A percentile compares a stretch with the other conserved stretches of the same genome.
These are phyloP conservation scores for Drosophila novamexicana DNA, from an alignment of 1,140 invertebrate genomes.

Conservation along the genomic window DNA sequence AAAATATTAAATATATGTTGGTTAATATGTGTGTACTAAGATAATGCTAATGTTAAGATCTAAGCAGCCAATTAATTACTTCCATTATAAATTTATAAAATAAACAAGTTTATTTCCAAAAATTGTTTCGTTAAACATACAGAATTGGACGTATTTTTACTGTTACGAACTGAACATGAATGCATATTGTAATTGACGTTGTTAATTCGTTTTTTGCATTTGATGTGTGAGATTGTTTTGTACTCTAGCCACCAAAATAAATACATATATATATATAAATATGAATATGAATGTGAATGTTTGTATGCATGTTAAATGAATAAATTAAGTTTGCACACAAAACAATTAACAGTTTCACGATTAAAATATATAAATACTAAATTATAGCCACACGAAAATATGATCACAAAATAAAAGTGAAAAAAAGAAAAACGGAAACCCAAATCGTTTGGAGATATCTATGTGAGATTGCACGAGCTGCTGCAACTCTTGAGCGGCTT, in stretches of 20 bases:
- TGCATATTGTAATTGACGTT: slow-evolving; percentile 62
- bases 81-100: slow-evolving; percentile 68
- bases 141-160: slow-evolving; percentile 67
- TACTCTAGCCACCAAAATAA: slow-evolving; percentile 72
- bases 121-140: slow-evolving; percentile 44
- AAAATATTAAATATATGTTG: not conserved
- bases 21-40: slow-evolving; percentile 16
- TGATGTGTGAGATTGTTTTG: slow-evolving; percentile 73
- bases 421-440: slow-evolving; percentile 7
- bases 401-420: slow-evolving; percentile 68
- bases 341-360: slow-evolving; percentile 54
- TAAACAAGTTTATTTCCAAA: slow-evolving; percentile 74
- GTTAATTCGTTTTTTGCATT: slow-evolving; percentile 42
- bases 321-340: slow-evolving; percentile 53
- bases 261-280: slow-evolving; percentile 15
- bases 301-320: slow-evolving; percentile 56
- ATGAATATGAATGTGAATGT: slow-evolving; percentile 38
- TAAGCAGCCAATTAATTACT: slow-evolving; percentile 51
- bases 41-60: slow-evolving; percentile 38
- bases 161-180: slow-evolving; percentile 53
- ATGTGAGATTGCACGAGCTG: slow-evolving; percentile 83
- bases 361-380: slow-evolving; percentile 56
- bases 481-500: slow-evolving; percentile 81
- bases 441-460: slow-evolving; percentile 26
- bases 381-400: slow-evolving; percentile 73